Conservation (phyloP, 1,140 invertebrate genomes). For the Hycleus cichorii region DNA sequence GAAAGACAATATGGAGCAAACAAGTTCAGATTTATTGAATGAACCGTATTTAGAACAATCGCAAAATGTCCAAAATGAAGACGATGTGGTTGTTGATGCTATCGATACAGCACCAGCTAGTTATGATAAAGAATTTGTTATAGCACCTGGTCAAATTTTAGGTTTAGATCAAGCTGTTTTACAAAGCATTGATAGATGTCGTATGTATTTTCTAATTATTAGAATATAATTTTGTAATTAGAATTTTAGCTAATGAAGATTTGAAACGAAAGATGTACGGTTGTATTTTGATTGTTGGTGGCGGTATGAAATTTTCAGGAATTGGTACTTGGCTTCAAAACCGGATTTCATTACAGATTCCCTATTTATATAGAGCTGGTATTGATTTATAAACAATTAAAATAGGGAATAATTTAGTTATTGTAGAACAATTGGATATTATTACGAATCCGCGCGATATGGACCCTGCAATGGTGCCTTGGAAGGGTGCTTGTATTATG, state of each 20-base stretch:
- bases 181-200: slow-evolving; percentile 85
- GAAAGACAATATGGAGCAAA: slow-evolving; percentile 55
- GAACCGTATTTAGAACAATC: slow-evolving; percentile 40
- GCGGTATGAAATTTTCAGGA: slow-evolving; percentile 81
- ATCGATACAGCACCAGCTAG: slow-evolving; percentile 49
- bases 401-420: background rate
- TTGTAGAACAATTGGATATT: slow-evolving; percentile 68
- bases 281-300: slow-evolving; percentile 85
- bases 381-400: slow-evolving; percentile 9
- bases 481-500: slow-evolving; percentile 93
- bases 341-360: slow-evolving; percentile 74
- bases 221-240: no score
- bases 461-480: slow-evolving; percentile 79
- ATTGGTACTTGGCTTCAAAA: slow-evolving; percentile 85
- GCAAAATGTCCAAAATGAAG: slow-evolving; percentile 50
- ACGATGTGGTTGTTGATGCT: slow-evolving; percentile 75
- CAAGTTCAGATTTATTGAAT: slow-evolving; percentile 32
- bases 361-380: slow-evolving; percentile 65
- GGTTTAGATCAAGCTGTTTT: slow-evolving; percentile 85
- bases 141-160: slow-evolving; percentile 69
- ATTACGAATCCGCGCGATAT: slow-evolving; percentile 81
- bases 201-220: slow-evolving; percentile 42
- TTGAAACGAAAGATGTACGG: slow-evolving; percentile 92
- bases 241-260: slow-evolving; percentile 63
- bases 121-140: slow-evolving; percentile 54